Evolutionary conservation across 2,113 vertebrate species (phyloP), one percentile per base, ranked within the genome.

Genomic region (Echinops telfairi): DNA sequence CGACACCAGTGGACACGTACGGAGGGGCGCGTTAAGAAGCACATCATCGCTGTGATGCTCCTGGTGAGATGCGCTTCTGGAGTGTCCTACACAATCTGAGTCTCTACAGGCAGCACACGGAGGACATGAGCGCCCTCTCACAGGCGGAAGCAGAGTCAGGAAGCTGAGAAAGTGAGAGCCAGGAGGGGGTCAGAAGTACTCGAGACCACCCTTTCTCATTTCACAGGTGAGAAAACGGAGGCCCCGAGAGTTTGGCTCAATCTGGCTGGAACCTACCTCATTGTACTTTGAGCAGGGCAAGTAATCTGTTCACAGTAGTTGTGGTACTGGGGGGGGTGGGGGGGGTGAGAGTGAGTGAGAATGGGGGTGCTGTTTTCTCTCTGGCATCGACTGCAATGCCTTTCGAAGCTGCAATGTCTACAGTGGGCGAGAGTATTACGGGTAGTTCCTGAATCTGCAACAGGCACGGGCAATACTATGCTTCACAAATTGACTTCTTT

Each of bases 341-440:
- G 43, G 5, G 43, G 5, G 43, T 47, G 43, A 6, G 43, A 6
- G 43, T 47, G 43, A 6, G 43, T 47, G 43, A 6, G 43, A 6
- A 10, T 47, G 25, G 36, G 16, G 76, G 11, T 47, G 85, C 20
- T 76, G 82, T 6, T 31, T 88, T 76, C 17, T 75, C 33, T 83
- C 73, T 91, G 58, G 79, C 57, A 77, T 73, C 66, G 47, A 80
- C 57, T 80, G 38, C 43, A 93, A 90, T 88, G 77, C 3, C 47
- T 88, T 92, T 92, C 83, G 92, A 7, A 70, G n/a, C 47, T 25
- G 71, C 77, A 86, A 85, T 53, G 47, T 16, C 11, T 27, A 43
- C 4, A 11, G 10, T 5, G 64, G 5, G 85, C 47, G 0, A 87
- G 10, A 83, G n/a, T 36, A 57, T 17, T 38, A n/a, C 4, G 15